Base-by-base conservation (phyloP, 2,113 vertebrate species). In the Nansenia antarctica region DNA sequence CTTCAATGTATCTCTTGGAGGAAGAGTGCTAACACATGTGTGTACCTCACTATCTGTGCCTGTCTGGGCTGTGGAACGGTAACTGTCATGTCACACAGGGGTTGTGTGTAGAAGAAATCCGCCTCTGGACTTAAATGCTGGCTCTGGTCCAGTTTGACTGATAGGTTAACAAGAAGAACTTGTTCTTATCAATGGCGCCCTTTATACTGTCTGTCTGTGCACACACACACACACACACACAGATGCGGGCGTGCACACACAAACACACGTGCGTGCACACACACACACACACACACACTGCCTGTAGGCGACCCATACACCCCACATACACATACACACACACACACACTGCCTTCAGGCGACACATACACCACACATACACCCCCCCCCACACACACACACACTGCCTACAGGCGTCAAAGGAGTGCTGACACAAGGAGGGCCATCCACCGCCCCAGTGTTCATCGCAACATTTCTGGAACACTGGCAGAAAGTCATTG, bases 141-240 rank as follows among this genome's bases (percentile, higher is more conserved):
- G 88, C 86, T 69, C 18, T 4, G 9, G 67, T 78, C 86, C 90
- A 91, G 67, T 68, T 77, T 73, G 4, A 57, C 88, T 86, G 86
- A 89, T 90, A 91, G 69, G 78, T 82, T 88, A 90, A 92, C 90
- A 91, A 90, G 89, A 90, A 89, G 87, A 91, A 90, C 90, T 91
- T 91, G 90, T 92, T 90, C 89, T 85, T 86, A 89, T 92, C 89
- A 92, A 92, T 91, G 87, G 84, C 70, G 61, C 53, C 66, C 87
- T 92, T 91, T 90, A 91, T 90, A 82, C 77, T 68, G 78, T 63
- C 80, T 88, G 79, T 84, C 84, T 77, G 74, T 76, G 78, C 77
- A 76, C 67, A 66, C 66, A 70, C 59, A 63, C 62, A 37, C 42
- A 54, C 60, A 65, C 34, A n/a, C 54, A n/a, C n/a, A 72, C 3